phyloP scores from a whole-genome alignment of 2,797 vertebrate genomes.

The Sciurus vulgaris region DNA sequence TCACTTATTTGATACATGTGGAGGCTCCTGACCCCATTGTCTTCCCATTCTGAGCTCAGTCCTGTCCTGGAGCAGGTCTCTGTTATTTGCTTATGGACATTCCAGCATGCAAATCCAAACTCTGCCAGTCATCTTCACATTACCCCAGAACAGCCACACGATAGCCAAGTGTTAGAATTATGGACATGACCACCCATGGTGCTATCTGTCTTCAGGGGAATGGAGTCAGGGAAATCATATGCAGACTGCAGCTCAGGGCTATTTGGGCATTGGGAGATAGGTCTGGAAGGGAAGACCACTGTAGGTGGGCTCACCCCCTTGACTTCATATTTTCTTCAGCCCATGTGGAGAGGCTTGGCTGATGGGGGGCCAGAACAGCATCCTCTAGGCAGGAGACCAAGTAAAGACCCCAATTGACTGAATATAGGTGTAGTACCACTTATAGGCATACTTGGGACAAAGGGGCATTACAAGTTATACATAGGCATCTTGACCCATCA shows the following conservation, averaged over 20 bases:
- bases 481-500: neutral
- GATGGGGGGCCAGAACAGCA: neutral
- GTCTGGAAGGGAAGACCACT: neutral
- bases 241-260: neutral
- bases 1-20: neutral
- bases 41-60: neutral
- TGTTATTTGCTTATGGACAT: neutral
- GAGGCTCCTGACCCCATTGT: neutral
- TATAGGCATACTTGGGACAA: neutral
- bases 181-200: neutral
- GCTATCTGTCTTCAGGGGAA: neutral
- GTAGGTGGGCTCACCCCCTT: neutral
- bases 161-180: neutral
- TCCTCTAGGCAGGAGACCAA: no score
- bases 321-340: neutral
- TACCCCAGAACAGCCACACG: neutral
- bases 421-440: neutral
- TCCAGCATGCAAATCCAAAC: neutral
- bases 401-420: neutral
- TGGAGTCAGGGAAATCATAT: neutral
- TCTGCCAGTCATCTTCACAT: neutral
- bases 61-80: neutral
- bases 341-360: neutral
- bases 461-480: neutral
- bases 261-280: neutral